Base-by-base conservation (phyloP, 2,113 vertebrate genomes). In the Columbina picui region DNA sequence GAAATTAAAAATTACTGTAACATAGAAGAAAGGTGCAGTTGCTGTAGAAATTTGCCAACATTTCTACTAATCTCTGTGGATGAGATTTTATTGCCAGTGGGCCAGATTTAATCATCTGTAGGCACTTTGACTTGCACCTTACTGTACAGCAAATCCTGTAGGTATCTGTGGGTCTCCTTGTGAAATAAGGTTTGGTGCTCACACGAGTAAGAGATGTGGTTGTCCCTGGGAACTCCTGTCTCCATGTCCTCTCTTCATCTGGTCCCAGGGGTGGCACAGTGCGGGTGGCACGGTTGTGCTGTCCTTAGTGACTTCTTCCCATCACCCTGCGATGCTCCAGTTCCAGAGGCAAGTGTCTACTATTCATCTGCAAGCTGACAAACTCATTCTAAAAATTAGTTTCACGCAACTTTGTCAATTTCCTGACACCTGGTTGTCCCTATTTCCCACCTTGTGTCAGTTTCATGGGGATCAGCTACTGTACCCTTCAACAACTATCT, bases 161-260 rank as follows among this genome's bases (percentile, higher is more conserved):
- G 38, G 21, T 29, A 25, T 12, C 23, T 14, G 41, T 16, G 34
- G 34, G 39, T 60, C 25, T 57, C 55, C 30, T 32, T 29, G 22
- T 18, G n/a, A 39, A 73, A 16, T 41, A 6, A 38, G 34, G n/a
- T 8, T 6, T 4, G 29, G 82, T 3, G 17, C 47, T 49, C 3
- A 18, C 10, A 9, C 0, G 6, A 41, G 14, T 26, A 7, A 10
- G 39, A 14, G 29, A 8, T 3, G n/a, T 6, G 12, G 19, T 26
- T 20, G 22, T 32, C 3, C 47, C 29, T 1, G 5, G 27, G 47
- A n/a, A 23, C 3, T 6, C 0, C 29, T 1, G 36, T 20, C 30
- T 64, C 56, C n/a, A 17, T 32, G 21, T 57, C 34, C 19, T 27
- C 32, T 39, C 53, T 10, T 4, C 15, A 2, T 3, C 5, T 1